phyloP scores from a whole-genome alignment of 2,888 invertebrate species.

The Troides helena region DNA sequence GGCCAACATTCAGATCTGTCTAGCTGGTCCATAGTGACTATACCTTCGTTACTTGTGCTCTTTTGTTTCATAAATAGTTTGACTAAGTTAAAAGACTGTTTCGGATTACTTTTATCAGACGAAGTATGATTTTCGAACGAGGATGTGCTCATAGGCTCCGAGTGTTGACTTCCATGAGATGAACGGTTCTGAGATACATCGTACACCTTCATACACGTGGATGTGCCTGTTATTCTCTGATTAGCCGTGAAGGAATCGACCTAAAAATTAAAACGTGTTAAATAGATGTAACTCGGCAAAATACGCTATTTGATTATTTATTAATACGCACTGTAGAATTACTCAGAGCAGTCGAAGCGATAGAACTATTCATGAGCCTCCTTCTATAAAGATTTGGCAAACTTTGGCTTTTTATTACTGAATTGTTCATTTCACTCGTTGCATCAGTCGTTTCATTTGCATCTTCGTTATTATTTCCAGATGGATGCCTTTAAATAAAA shows the following conservation, averaged over 20 bases:
- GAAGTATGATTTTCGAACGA: slow-evolving; percentile 75
- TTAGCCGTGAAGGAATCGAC: slow-evolving; percentile 75
- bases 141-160: slow-evolving; percentile 77
- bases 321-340: slow-evolving; percentile 84
- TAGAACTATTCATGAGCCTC: slow-evolving; percentile 75
- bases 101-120: slow-evolving; percentile 78
- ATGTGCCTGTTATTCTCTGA: slow-evolving; percentile 67
- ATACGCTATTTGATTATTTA: slow-evolving; percentile 21
- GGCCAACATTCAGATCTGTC: slow-evolving; percentile 88
- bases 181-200: slow-evolving; percentile 72
- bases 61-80: slow-evolving; percentile 95
- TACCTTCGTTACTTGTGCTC: slow-evolving; percentile 89
- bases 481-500: slow-evolving; percentile 82
- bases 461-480: slow-evolving; percentile 86
- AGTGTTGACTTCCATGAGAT: slow-evolving; percentile 69
- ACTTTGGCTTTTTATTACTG: slow-evolving; percentile 87
- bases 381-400: slow-evolving; percentile 86
- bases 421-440: slow-evolving; percentile 80
- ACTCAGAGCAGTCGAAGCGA: slow-evolving; percentile 80
- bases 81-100: slow-evolving; percentile 89
- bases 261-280: slow-evolving; percentile 54
- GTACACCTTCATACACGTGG: slow-evolving; percentile 74
- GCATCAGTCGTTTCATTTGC: slow-evolving; percentile 76
- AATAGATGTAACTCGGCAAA: slow-evolving; percentile 31
- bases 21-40: slow-evolving; percentile 87